Evolutionary conservation across 1,140 invertebrate genomes (phyloP), one percentile per base, ranked within the genome.

Genomic region (Drosophila baimaii): DNA sequence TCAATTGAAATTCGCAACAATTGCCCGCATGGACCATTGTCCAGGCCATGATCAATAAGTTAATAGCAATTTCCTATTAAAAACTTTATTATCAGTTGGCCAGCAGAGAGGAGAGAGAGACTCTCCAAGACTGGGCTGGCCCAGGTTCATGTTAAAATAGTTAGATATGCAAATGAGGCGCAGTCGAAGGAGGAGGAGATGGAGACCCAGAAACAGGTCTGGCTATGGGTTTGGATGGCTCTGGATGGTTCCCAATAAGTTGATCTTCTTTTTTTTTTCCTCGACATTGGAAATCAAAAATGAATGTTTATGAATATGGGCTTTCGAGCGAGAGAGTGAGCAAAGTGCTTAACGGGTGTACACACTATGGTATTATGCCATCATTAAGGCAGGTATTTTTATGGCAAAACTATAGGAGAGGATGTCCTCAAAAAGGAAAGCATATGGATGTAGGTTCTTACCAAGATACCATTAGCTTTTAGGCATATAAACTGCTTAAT

Each of bases 61-160:
- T 86, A 86, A 86, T 88, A 88, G 83, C 83, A 55, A 71, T 86
- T 86, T 86, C 84, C 79, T 88, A 88, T 88, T 88, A 88, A 88
- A 88, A 88, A 89, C 80, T 89, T 89, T 88, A 88, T 88, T 83
- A 88, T 88, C 84, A 80, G 79, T 79, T 61, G 31, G 59, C 59
- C 59, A n/a, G 46, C 7, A 56, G 41, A 51, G 47, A n/a, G n/a
- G n/a, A n/a, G n/a, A n/a, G n/a, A n/a, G n/a, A n/a, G n/a, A n/a
- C n/a, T n/a, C n/a, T n/a, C n/a, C n/a, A n/a, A n/a, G n/a, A n/a
- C n/a, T n/a, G n/a, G n/a, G n/a, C n/a, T n/a, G n/a, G n/a, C n/a
- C n/a, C n/a, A n/a, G n/a, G n/a, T 83, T 83, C 76, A 66, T 72
- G 41, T 68, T 73, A 59, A 81, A 66, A 81, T 78, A 74, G 61